Base-by-base conservation (phyloP, 2,113 vertebrate genomes). In the Rafetus swinhoei region DNA sequence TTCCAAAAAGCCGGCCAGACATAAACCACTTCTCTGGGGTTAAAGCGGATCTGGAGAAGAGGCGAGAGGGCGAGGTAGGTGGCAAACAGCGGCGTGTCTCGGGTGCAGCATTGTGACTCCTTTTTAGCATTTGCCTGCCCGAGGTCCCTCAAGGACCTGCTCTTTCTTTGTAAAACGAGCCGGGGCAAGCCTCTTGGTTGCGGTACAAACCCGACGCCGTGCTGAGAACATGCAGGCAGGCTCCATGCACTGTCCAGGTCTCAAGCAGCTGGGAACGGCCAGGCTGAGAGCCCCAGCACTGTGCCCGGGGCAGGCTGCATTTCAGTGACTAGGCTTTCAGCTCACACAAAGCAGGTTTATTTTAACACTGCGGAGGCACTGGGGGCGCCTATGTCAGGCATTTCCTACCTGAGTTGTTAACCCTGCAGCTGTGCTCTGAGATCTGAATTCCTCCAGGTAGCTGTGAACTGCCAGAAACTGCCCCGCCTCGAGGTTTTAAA, bases 31-130 rank as follows among this genome's bases (percentile, higher is more conserved):
- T 56, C 81, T 1, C 16, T 0, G 7, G 72, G 77, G 18, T 56
- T 0, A 9, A 2, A 1, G 16, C 9, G 39, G 25, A 6, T 35
- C n/a, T 60, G 1, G 0, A 4, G 2, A 39, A 1, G 9, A 10
- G 72, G 45, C 39, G 45, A 24, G 39, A 14, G 21, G 72, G 21
- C 7, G 35, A 76, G 29, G 62, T 4, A 21, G 15, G 0, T 59
- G 3, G 45, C 6, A 32, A 10, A 0, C 1, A 53, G 27, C 59
- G 80, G 18, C 35, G 35, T 0, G 0, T 18, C 76, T 86, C 18
- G 0, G 52, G 56, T 32, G 60, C 55, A n/a, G 60, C 81, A 65
- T 4, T 0, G 0, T 2, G 24, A 53, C 13, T 22, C 84, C n/a
- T n/a, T 19, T 1, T 24, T 11, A n/a, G 62, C 18, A 6, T 54